These are phyloP conservation scores for Darevskia mixta DNA, from an alignment of 2,797 vertebrate genomes.

Conservation along the genomic window DNA sequence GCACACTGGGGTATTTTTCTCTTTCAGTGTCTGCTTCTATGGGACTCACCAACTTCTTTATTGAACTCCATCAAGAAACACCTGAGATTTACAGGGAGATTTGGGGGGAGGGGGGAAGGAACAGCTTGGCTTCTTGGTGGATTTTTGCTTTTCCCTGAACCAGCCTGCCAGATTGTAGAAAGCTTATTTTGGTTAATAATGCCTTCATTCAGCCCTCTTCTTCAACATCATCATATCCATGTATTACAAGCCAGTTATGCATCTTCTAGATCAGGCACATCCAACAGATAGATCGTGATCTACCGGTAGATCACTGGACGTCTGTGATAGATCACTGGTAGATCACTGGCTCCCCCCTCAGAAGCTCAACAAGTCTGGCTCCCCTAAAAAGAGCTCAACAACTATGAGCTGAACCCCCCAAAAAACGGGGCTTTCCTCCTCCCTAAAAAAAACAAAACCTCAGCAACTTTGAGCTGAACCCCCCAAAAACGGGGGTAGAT, in stretches of 20 bases:
- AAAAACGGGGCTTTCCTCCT: too few species aligned
- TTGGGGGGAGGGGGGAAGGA: not conserved
- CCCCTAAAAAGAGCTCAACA: too few species aligned
- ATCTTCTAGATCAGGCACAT: not conserved
- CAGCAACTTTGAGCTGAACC: too few species aligned
- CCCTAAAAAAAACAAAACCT: too few species aligned
- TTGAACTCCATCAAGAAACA: not conserved
- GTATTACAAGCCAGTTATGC: not conserved
- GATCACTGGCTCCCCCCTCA: too few species aligned
- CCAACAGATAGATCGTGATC: too few species aligned
- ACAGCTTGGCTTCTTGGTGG: not conserved
- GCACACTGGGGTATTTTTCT: not conserved
- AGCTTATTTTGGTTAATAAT: not conserved
- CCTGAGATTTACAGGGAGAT: not conserved
- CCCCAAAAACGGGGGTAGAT: too few species aligned
- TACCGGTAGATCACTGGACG: not conserved
- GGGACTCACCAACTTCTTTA: not conserved
- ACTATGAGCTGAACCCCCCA: too few species aligned
- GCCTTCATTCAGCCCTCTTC: not conserved
- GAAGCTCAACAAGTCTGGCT: too few species aligned
- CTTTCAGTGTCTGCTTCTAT: not conserved
- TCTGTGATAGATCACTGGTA: too few species aligned
- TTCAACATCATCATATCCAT: not conserved
- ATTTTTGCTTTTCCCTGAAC: not conserved
- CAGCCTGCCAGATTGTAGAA: not conserved